phyloP scores from a whole-genome alignment of 2,797 vertebrate species.

The Catamblyrhynchus diadema region DNA sequence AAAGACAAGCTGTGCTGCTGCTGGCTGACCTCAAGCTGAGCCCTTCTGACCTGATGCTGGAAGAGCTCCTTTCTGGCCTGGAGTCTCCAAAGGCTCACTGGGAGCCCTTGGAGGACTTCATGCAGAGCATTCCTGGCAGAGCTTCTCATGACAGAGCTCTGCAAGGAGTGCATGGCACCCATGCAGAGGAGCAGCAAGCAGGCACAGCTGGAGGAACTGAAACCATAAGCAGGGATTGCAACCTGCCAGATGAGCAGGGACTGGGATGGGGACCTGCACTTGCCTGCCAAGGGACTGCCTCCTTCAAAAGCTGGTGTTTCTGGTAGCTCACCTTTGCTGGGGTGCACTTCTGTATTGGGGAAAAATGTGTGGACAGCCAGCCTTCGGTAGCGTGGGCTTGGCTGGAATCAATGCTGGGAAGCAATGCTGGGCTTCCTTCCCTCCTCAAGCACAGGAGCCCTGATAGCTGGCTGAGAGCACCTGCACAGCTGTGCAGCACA shows the following conservation, averaged over 20 bases:
- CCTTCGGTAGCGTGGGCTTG: accelerated
- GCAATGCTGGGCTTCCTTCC: background rate
- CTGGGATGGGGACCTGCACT: background rate
- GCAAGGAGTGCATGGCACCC: background rate
- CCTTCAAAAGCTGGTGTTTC: background rate
- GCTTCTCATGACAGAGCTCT: background rate
- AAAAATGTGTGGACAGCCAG: accelerated
- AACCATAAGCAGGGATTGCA: background rate
- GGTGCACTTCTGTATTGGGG: no score
- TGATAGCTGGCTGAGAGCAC: background rate
- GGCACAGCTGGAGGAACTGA: background rate
- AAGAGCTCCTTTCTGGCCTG: background rate
- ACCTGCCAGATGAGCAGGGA: background rate
- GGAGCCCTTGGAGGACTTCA: background rate
- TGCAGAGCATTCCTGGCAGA: background rate
- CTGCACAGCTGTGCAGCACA: background rate
- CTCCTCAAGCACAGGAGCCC: background rate
- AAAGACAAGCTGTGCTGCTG: background rate
- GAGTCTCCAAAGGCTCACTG: background rate
- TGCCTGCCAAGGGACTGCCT: background rate
- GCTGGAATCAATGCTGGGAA: background rate
- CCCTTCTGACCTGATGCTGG: background rate
- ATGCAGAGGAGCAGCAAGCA: background rate
- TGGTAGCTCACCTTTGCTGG: background rate
- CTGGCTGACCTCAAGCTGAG: background rate